Base-by-base conservation (phyloP, 2,797 vertebrate species). In the Falco concolor region DNA sequence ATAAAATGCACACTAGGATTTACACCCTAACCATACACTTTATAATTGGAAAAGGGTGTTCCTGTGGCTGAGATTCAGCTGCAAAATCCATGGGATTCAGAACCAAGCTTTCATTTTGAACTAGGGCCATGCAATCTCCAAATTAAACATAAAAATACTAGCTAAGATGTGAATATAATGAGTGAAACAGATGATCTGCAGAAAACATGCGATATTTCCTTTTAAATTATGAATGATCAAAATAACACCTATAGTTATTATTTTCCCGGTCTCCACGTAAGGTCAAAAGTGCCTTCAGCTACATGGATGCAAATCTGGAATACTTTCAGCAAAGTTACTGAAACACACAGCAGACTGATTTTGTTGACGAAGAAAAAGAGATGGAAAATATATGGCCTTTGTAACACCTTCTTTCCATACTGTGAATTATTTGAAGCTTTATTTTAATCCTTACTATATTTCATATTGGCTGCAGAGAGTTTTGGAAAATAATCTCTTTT, bases 181-280 rank as follows among this genome's bases (percentile, higher is more conserved):
- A 97, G 95, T 92, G 90, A 95, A 96, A 97, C 95, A 97, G 97
- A 97, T 97, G 97, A 97, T 97, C 96, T 86, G 95, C 95, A 94
- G 94, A 94, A 96, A 97, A 96, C 89, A 82, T 70, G 93, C 96
- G 92, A 95, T 83, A 78, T 59, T 97, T 96, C 77, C 94, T 96
- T 87, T 94, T 95, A 90, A 96, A 96, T 96, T 92, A 83, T 94
- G 92, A 93, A 91, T 90, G 54, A 97, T 94, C 89, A 91, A 95
- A 96, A 97, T 94, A 90, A 94, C 84, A 95, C 94, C 79, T 96
- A 69, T 88, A 54, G 87, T 89, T 96, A 94, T 91, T 95, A 94
- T 85, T 96, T 96, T 94, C 73, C 93, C 95, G 92, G 81, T 87
- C 90, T 93, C 82, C 69, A 92, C 5, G 4, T 87, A 95, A 94